Evolutionary conservation across 2,797 vertebrate species (phyloP).

Genomic region (Hemibagrus guttatus): DNA sequence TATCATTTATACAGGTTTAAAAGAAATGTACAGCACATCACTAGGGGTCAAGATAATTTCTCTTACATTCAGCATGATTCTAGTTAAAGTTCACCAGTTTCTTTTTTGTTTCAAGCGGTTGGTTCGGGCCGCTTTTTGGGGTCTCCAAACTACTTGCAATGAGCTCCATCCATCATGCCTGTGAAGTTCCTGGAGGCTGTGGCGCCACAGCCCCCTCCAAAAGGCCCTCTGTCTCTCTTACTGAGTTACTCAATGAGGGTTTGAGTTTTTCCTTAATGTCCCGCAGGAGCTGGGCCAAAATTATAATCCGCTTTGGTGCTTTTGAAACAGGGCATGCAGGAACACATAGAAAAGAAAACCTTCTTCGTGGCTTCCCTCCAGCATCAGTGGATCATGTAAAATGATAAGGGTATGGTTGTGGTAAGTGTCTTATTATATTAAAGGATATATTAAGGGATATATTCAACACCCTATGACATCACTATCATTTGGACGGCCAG

Average conservation of each 20-base stretch:
- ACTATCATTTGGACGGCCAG: neutral
- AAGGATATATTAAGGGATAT: conserved; percentile 30
- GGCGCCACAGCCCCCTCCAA: conserved; percentile 51
- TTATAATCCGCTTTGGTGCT: conserved; percentile 52
- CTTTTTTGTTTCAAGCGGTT: conserved; percentile 26
- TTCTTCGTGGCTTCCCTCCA: conserved; percentile 36
- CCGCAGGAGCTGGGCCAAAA: conserved; percentile 51
- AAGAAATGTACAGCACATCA: conserved; percentile 15
- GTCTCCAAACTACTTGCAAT: conserved; percentile 33
- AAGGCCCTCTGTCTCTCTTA: conserved; percentile 48
- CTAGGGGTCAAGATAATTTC: conserved; percentile 26
- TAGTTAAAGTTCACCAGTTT: conserved; percentile 37
- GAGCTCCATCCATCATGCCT: conserved; percentile 55
- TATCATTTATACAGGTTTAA: conserved; percentile 1
- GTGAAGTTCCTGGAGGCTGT: conserved; percentile 48
- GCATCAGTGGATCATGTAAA: conserved; percentile 39
- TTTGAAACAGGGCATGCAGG: conserved; percentile 40
- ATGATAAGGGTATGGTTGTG: conserved; percentile 37
- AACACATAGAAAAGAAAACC: conserved; percentile 40
- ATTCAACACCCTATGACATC: conserved; percentile 35
- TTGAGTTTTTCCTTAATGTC: conserved; percentile 48
- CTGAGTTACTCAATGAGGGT: conserved; percentile 51
- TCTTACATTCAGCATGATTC: conserved; percentile 42
- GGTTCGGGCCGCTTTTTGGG: conserved; percentile 34
- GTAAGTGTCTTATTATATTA: conserved; percentile 10